Conservation (phyloP, 2,888 invertebrate species). For the Aspidiotus destructor region DNA sequence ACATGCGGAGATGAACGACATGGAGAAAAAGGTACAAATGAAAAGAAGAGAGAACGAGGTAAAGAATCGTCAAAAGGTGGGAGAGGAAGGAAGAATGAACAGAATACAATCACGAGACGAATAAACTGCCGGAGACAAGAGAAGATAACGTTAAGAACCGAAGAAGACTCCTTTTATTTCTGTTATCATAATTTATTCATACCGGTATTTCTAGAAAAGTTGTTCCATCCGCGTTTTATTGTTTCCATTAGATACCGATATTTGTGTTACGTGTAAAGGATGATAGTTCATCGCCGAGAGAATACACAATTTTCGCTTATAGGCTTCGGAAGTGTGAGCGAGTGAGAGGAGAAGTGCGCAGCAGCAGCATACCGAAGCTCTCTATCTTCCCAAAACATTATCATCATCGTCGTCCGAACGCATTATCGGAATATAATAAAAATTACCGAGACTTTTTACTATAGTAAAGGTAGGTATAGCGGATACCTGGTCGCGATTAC, state of each 20-base stretch:
- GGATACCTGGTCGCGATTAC: too few species aligned
- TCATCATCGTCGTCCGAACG: too few species aligned
- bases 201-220: slow-evolving; percentile 32
- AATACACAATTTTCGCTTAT: slow-evolving; percentile 25
- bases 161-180: slow-evolving; percentile 28
- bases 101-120: slow-evolving; percentile 29
- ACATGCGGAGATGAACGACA: background rate
- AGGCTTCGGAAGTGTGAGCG: background rate
- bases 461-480: too few species aligned
- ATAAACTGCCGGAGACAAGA: slow-evolving; percentile 26
- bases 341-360: too few species aligned
- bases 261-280: slow-evolving; percentile 29
- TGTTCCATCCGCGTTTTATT: slow-evolving; percentile 32
- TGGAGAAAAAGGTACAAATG: slow-evolving; percentile 12
- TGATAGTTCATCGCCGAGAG: slow-evolving; percentile 30
- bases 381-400: too few species aligned
- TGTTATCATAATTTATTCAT: slow-evolving; percentile 33
- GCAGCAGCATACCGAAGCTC: too few species aligned
- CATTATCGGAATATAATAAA: too few species aligned
- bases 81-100: slow-evolving; percentile 1
- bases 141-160: slow-evolving; percentile 23
- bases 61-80: slow-evolving; percentile 1
- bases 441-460: too few species aligned
- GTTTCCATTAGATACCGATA: slow-evolving; percentile 30
- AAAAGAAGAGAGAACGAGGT: background rate